Evolutionary conservation across 1,140 invertebrate genomes (phyloP), one percentile per base, ranked within the genome.

Genomic region (Diachasmimorpha longicaudata): DNA sequence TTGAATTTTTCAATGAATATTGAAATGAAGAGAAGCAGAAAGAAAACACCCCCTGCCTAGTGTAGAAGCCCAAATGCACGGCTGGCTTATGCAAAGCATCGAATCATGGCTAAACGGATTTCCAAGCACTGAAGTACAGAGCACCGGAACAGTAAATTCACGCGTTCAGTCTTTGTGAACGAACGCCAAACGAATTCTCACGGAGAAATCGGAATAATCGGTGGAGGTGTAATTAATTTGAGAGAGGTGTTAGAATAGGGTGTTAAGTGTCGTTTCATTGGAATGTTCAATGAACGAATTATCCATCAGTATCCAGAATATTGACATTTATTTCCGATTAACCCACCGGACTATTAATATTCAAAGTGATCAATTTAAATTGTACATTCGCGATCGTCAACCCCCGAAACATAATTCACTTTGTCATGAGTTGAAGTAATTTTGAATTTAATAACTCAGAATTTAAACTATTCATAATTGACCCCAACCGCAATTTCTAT

Each of bases 81-180:
- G 21, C 21, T 66, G 23, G 58, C 25, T 66, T 66, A 66, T 66
- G 58, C 58, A 66, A 66, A 66, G 58, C 58, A 66, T 13, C 58
- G 58, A 66, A 31, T 66, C 25, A 66, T 66, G 58, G 58, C 21
- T 66, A 66, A 66, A 66, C 58, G 23, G 58, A 66, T 66, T 66
- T 66, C 25, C n/a, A 21, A 21, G 19, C n/a, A 55, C 58, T 25
- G n/a, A 21, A 16, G 67, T n/a, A 69, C 39, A 9, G 10, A 10
- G 16, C 9, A 37, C 13, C 0, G 19, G 42, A 4, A 2, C 48
- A 55, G 48, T 55, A 55, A 55, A 55, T 55, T 55, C 19, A 8
- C 48, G 48, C 48, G 8, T 55, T 21, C n/a, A 10, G n/a, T 55
- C 8, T 55, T 21, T 21, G n/a, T 55, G 19, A 55, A 55, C 48